A percentile compares a stretch with the other conserved stretches of the same genome.
phyloP scores from a whole-genome alignment of 2,797 vertebrate species.

The Coilia nasus region DNA sequence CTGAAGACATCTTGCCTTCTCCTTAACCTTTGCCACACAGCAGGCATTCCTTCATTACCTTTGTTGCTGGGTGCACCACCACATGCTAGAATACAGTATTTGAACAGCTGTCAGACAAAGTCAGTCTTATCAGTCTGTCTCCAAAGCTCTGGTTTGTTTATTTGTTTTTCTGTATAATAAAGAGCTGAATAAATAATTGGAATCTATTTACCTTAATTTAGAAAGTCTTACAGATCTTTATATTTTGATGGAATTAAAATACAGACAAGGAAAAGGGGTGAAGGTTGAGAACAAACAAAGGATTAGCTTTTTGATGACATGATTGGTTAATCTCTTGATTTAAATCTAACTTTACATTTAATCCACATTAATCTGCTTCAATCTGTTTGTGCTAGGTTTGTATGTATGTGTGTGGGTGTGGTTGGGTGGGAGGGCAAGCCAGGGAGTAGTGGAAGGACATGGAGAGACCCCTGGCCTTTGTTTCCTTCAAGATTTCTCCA shows the following conservation, averaged over 20 bases:
- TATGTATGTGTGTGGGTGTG: background rate
- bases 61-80: background rate
- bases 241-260: constrained; percentile 25
- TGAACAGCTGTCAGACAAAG: background rate
- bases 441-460: background rate
- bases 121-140: background rate
- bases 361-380: constrained; percentile 69
- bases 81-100: background rate
- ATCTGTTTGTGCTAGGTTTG: constrained; percentile 69
- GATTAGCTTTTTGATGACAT: constrained; percentile 70
- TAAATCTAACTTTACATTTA: constrained; percentile 63
- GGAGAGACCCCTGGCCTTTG: background rate
- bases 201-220: constrained; percentile 7
- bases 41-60: background rate
- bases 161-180: background rate
- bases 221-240: constrained; percentile 37
- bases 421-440: background rate
- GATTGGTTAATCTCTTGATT: constrained; percentile 59
- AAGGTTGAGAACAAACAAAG: constrained; percentile 43
- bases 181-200: background rate
- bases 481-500: background rate
- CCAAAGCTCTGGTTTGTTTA: background rate
- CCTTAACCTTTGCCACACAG: background rate
- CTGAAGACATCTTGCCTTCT: background rate
- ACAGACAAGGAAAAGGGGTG: constrained; percentile 40